Evolutionary conservation across 1,140 invertebrate genomes (phyloP), one percentile per base, ranked within the genome.

Genomic region (Lucilia sericata): DNA sequence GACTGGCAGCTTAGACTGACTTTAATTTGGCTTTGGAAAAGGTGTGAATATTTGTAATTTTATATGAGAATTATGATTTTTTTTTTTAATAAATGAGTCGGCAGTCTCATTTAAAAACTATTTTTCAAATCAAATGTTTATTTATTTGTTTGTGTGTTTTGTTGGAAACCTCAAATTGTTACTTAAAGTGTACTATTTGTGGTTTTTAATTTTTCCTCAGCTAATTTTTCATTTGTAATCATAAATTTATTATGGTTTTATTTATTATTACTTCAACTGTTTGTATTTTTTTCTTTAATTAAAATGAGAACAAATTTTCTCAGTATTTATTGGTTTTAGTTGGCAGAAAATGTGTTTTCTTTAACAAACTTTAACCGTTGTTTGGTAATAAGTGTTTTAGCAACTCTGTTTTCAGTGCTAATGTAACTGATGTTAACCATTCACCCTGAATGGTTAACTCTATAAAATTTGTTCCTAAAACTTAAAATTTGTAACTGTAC

Each of bases 41-140:
- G 65, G 65, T 70, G 65, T 70, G 65, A 70, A 70, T 70, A 70
- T 70, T 70, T 70, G 65, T 70, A 70, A 70, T 25, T 70, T 70
- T 70, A 60, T 60, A 60, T 60, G 65, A 19, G 7, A 70, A 70
- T 70, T 42, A 42, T 42, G 5, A 42, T 7, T 42, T 42, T 10
- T 42, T n/a, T n/a, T 60, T n/a, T 60, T 70, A 21, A 9, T 70
- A 70, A 70, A 70, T 70, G 42, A 70, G 19, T 19, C 65, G 19
- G 19, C 10, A 21, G 65, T 25, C 65, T 70, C n/a, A 25, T 70
- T 70, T 21, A 21, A 60, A 60, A 60, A 60, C n/a, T 17, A 21
- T 21, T 70, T 70, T 21, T 21, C 2, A 21, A 21, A 21, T 19
- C 21, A 12, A 42, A 42, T 42, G 42, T 42, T 30, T 2, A 30